Evolutionary conservation across 2,113 vertebrate genomes (phyloP).

Genomic region (Dermatemys mawii): DNA sequence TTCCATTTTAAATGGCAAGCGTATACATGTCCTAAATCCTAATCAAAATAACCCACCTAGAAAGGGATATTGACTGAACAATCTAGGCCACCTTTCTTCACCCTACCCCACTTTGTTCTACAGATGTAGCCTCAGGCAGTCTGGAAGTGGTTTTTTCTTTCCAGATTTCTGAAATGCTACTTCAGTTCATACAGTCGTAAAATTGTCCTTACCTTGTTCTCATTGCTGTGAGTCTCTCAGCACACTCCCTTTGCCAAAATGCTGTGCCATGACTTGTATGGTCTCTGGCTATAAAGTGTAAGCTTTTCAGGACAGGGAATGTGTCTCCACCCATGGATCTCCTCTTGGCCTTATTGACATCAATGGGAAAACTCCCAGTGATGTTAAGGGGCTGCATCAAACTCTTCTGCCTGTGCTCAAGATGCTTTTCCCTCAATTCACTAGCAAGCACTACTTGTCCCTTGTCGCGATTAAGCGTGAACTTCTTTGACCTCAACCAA

Average conservation of each 20-base stretch:
- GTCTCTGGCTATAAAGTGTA: not conserved
- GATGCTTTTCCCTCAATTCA: not conserved
- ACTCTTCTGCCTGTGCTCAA: not conserved
- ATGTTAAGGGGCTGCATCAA: not conserved
- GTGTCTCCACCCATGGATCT: not conserved
- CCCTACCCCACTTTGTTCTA: not conserved
- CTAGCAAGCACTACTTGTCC: not conserved
- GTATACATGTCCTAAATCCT: too few species aligned
- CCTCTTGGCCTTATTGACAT: not conserved
- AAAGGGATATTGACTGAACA: too few species aligned
- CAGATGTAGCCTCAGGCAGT: not conserved
- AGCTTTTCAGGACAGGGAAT: slow-evolving; percentile 34
- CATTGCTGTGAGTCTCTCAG: not conserved
- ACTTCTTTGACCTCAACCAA: not conserved
- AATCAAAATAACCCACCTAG: too few species aligned
- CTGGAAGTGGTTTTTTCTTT: not conserved
- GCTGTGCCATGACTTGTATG: not conserved
- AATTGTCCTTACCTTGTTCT: slow-evolving; percentile 46
- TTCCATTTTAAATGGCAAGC: too few species aligned
- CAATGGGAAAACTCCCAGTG: not conserved
- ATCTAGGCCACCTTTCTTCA: not conserved
- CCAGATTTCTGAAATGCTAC: not conserved
- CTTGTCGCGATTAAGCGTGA: not conserved
- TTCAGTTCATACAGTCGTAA: not conserved
- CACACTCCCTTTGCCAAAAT: slow-evolving; percentile 2